Evolutionary conservation across 2,113 vertebrate genomes (phyloP), one percentile per base, ranked within the genome.

Genomic region (Falco punctatus): DNA sequence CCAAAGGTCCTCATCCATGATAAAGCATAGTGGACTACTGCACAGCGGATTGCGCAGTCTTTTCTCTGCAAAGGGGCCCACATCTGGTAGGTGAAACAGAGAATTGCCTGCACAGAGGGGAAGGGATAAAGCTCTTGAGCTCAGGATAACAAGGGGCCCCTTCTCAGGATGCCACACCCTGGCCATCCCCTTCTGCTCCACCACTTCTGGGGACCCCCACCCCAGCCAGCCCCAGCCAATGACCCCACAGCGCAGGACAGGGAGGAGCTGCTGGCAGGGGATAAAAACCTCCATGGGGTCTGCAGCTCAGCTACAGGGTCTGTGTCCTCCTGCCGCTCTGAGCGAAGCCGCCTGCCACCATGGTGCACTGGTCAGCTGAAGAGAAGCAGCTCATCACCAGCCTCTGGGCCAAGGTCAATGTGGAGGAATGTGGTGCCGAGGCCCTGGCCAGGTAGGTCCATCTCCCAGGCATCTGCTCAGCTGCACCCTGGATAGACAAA

Each of bases 371-470:
- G 87, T 4, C 87, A n/a, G 87, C 79, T 18, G 70, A 96, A 2
- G 98, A 98, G 97, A 98, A 97, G 93, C 11, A 22, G 33, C 5
- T 44, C 2, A 92, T 98, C 21, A 0, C 3, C 3, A 0, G 4
- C 44, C 0, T 96, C 8, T 98, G 97, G 97, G 0, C 1, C 87
- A 97, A 95, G 81, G 86, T 98, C 70, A 70, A 58, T 0, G 61
- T 94, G 44, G 90, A 89, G 0, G 15, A 62, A 2, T 6, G 94
- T 2, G 98, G 98, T 1, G 97, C 19, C 2, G 97, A 98, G 32
- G 49, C 97, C 46, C 95, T 98, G 86, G 80, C 54, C 96, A 96
- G 97, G 98, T 98, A 57, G 13, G 96, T n/a, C 19, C 32, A 22
- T 9, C 16, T 27, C n/a, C 38, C 0, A 1, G 33, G 32, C 3